A percentile compares a stretch with the other conserved stretches of the same genome.
phyloP scores from a whole-genome alignment of 2,888 invertebrate genomes.

The Amblyjoppa proteus region DNA sequence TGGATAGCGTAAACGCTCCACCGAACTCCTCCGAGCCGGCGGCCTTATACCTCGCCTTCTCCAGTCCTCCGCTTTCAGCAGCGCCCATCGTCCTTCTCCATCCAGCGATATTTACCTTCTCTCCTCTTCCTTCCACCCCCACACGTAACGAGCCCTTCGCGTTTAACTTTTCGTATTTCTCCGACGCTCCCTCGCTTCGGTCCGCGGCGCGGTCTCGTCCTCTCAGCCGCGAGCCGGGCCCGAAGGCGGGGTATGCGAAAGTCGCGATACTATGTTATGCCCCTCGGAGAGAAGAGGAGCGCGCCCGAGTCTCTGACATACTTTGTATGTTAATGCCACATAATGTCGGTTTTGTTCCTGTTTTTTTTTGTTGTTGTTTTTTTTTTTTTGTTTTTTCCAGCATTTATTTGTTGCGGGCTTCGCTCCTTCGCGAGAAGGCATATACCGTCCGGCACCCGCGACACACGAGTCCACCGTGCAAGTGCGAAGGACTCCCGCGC shows the following conservation, averaged over 20 bases:
- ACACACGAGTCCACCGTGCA: slow-evolving; percentile 23
- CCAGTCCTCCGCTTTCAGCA: slow-evolving; percentile 42
- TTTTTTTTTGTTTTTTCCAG: slow-evolving; percentile 69
- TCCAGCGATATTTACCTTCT: background rate
- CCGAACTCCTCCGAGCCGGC: slow-evolving; percentile 55
- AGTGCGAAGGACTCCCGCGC: slow-evolving; percentile 49
- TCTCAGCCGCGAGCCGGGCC: slow-evolving; percentile 21
- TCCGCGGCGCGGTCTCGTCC: slow-evolving; percentile 39
- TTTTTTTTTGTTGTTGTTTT: slow-evolving; percentile 71
- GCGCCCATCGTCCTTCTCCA: slow-evolving; percentile 54
- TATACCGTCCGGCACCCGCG: background rate
- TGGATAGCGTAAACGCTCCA: slow-evolving; percentile 80
- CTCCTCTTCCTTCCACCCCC: slow-evolving; percentile 47
- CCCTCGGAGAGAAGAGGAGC: slow-evolving; percentile 56
- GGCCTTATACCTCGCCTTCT: slow-evolving; percentile 57
- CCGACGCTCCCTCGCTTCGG: slow-evolving; percentile 39
- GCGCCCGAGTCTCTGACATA: slow-evolving; percentile 83
- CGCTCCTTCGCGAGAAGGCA: slow-evolving; percentile 71
- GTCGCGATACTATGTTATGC: slow-evolving; percentile 83
- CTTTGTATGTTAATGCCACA: slow-evolving; percentile 85
- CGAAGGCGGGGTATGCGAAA: slow-evolving; percentile 75
- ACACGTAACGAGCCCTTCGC: slow-evolving; percentile 24
- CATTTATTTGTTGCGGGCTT: slow-evolving; percentile 82
- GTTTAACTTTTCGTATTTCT: slow-evolving; percentile 28
- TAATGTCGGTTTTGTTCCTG: slow-evolving; percentile 84